Evolutionary conservation across 2,888 invertebrate genomes (phyloP).

Genomic region (Mythimna lalbum): DNA sequence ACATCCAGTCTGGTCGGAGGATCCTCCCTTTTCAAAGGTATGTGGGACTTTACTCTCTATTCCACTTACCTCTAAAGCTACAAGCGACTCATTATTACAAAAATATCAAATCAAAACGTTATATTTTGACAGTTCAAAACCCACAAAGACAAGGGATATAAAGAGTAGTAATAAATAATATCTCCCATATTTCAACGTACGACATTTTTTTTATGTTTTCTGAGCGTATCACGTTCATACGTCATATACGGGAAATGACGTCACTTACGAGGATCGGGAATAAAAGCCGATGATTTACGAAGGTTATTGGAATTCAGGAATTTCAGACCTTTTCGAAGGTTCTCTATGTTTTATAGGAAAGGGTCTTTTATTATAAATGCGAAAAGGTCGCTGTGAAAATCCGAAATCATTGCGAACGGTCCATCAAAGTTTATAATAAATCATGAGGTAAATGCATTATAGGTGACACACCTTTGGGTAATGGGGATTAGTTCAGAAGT

Average conservation of each 20-base stretch:
- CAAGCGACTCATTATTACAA: too few species aligned
- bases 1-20: too few species aligned
- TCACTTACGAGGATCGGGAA: slow-evolving; percentile 40
- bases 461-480: too few species aligned
- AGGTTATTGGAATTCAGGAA: slow-evolving; percentile 34
- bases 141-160: background rate
- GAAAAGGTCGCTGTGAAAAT: background rate
- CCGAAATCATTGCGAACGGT: background rate
- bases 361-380: slow-evolving; percentile 3
- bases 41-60: too few species aligned
- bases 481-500: too few species aligned
- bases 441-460: background rate
- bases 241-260: slow-evolving; percentile 55
- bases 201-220: slow-evolving; percentile 48
- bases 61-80: too few species aligned
- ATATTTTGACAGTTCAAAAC: background rate
- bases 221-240: slow-evolving; percentile 36
- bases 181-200: slow-evolving; percentile 15
- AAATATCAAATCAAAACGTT: background rate
- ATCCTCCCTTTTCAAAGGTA: too few species aligned
- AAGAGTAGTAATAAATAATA: slow-evolving; percentile 40
- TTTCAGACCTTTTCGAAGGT: slow-evolving; percentile 18
- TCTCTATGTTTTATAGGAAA: slow-evolving; percentile 17
- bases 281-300: slow-evolving; percentile 50
- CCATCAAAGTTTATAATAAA: slow-evolving; percentile 15